A percentile compares a stretch with the other conserved stretches of the same genome.
These are phyloP conservation scores for Yponomeuta evonymella DNA, from an alignment of 2,888 invertebrate species.

Conservation along the genomic window DNA sequence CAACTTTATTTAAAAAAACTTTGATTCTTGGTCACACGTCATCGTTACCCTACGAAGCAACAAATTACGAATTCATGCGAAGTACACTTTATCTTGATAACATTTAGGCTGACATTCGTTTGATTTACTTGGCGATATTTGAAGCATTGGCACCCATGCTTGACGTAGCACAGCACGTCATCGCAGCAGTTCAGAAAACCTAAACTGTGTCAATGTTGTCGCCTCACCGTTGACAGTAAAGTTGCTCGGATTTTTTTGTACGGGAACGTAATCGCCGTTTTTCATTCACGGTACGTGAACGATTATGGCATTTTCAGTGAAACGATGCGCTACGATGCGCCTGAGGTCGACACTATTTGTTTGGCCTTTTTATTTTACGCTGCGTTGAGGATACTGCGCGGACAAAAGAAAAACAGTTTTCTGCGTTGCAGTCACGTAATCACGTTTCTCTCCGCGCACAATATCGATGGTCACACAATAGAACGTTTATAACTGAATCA, in stretches of 20 bases:
- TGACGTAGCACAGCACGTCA: conserved; percentile 28
- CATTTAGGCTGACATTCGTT: not conserved
- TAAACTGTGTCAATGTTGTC: conserved; percentile 64
- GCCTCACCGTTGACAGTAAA: conserved; percentile 29
- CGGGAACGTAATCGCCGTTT: conserved; percentile 50
- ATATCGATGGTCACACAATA: not conserved
- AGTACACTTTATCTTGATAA: not conserved
- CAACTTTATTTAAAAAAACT: not conserved
- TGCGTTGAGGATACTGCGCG: not conserved
- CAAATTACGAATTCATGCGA: not conserved
- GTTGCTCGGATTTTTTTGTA: conserved; percentile 34
- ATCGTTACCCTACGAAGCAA: not conserved
- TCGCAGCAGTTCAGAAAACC: conserved; percentile 16
- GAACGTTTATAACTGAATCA: not conserved
- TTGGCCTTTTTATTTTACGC: not conserved
- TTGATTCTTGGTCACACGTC: conserved; percentile 24
- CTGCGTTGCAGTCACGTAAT: not conserved
- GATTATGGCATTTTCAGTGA: conserved; percentile 61
- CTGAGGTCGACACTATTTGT: conserved; percentile 42
- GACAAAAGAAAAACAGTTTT: not conserved
- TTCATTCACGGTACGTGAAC: conserved; percentile 24
- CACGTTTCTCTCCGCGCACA: not conserved
- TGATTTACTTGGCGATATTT: not conserved
- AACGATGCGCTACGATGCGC: conserved; percentile 68
- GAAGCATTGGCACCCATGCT: conserved; percentile 33